These are phyloP conservation scores for cat (Felis catus) DNA, from an alignment of 2,113 vertebrate species.

Conservation along the genomic window DNA sequence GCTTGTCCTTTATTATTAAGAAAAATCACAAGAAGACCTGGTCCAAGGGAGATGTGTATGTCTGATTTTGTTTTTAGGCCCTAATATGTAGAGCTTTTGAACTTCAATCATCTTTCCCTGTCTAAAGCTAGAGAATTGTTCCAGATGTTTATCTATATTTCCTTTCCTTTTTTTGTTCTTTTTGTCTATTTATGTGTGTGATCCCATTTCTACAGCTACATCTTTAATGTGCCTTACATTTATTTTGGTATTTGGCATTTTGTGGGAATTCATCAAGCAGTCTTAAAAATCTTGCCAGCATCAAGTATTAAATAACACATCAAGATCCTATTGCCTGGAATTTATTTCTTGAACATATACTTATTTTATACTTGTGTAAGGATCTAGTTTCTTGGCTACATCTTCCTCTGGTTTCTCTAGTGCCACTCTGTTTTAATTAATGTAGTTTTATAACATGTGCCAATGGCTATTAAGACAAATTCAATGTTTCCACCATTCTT, in stretches of 20 bases:
- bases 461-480: not conserved
- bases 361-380: not conserved
- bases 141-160: not conserved
- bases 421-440: constrained; percentile 1
- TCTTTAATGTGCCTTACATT: not conserved
- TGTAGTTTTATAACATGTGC: not conserved
- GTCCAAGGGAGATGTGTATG: not conserved
- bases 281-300: not conserved
- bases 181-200: not conserved
- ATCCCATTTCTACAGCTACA: not conserved
- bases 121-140: not conserved
- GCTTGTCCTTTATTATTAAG: not conserved
- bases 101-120: not conserved
- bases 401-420: not conserved
- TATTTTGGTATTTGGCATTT: constrained; percentile 31
- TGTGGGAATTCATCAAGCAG: not conserved
- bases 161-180: not conserved
- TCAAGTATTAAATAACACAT: not conserved
- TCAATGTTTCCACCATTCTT: not conserved
- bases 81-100: not conserved
- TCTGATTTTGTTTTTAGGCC: not conserved
- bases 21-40: not conserved
- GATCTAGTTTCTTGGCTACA: not conserved
- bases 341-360: not conserved
- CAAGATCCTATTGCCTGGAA: not conserved